phyloP scores from a whole-genome alignment of 2,888 invertebrate genomes.

The Pandemis cinnamomeana region DNA sequence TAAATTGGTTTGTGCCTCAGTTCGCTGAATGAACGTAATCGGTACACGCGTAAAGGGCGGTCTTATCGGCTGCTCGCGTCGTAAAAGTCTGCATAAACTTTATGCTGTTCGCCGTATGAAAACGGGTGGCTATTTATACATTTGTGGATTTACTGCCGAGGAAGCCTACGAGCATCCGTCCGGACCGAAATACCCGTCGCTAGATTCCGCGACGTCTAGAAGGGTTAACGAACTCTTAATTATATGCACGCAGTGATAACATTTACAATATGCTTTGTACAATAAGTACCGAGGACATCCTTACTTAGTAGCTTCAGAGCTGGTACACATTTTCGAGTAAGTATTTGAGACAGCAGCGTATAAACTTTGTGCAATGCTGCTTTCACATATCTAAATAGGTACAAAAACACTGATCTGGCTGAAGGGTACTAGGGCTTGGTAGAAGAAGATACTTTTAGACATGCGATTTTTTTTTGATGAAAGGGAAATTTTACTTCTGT shows the following conservation, averaged over 20 bases:
- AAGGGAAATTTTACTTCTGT: no score
- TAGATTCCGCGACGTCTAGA: slow-evolving; percentile 82
- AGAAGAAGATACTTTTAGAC: no score
- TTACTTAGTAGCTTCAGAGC: slow-evolving; percentile 8
- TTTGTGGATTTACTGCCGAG: slow-evolving; percentile 74
- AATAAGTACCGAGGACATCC: slow-evolving; percentile 6
- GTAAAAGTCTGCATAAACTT: slow-evolving; percentile 67
- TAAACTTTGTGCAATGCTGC: no score
- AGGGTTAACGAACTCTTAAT: slow-evolving; percentile 73
- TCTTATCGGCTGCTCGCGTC: slow-evolving; percentile 62
- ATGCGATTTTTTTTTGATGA: no score
- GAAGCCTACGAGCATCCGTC: slow-evolving; percentile 75
- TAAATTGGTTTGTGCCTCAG: slow-evolving; percentile 46
- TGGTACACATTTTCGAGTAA: no score
- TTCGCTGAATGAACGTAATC: slow-evolving; percentile 62
- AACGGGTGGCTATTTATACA: slow-evolving; percentile 70
- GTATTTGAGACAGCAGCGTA: no score
- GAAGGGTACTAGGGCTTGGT: no score
- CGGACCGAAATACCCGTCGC: slow-evolving; percentile 76
- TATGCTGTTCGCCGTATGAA: slow-evolving; percentile 61
- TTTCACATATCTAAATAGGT: no score
- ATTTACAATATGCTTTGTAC: slow-evolving; percentile 20
- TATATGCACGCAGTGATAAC: slow-evolving; percentile 39
- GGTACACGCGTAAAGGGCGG: slow-evolving; percentile 60
- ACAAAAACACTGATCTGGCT: no score